Base-by-base conservation (phyloP, 1,140 invertebrate species). In the Homarus americanus region DNA sequence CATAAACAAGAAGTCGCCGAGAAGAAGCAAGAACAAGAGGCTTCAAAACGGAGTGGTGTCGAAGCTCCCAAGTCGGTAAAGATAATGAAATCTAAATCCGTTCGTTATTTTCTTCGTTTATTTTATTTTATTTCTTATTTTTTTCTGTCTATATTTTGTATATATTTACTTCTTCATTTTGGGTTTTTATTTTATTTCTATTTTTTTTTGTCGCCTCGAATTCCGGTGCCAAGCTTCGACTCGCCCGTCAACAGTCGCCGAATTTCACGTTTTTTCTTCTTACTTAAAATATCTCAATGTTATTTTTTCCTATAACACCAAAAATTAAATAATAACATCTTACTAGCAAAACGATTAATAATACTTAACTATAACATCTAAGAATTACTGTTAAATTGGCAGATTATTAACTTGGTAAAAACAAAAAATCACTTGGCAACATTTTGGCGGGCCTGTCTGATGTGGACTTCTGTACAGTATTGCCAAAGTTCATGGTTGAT, bases 401-500 rank as follows among this genome's bases (percentile, higher is more conserved):
- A 49, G 15, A 17, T 17, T 49, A 49, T 49, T 49, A 49, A 49
- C 44, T 49, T 10, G 17, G 9, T 49, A 1, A 10, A 49, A 49
- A 49, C 44, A 49, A 10, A 49, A 49, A 1, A 49, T 49, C 7
- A 34, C 4, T 28, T 41, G 7, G 20, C n/a, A 41, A 5, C 2
- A 32, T n/a, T 20, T 78, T 58, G 84, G 73, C 84, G 84, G 84
- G 84, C 84, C 84, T 87, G 84, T 87, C 84, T 58, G 34, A 87
- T 40, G 36, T 28, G 24, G 49, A 87, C 73, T 36, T 76, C 84
- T 87, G 49, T 75, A 58, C 73, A 87, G 84, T 87, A 73, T 87
- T 87, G 84, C 73, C 84, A 78, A 53, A 78, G 40, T 49, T 79
- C 20, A 32, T 5, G 5, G 7, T 78, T 78, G 10, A 40, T 41